Percentiles rank a stretch among this genome's conserved stretches.
These are phyloP conservation scores for Emydoidea blandingii DNA, from an alignment of 2,797 vertebrate genomes.

Conservation along the genomic window DNA sequence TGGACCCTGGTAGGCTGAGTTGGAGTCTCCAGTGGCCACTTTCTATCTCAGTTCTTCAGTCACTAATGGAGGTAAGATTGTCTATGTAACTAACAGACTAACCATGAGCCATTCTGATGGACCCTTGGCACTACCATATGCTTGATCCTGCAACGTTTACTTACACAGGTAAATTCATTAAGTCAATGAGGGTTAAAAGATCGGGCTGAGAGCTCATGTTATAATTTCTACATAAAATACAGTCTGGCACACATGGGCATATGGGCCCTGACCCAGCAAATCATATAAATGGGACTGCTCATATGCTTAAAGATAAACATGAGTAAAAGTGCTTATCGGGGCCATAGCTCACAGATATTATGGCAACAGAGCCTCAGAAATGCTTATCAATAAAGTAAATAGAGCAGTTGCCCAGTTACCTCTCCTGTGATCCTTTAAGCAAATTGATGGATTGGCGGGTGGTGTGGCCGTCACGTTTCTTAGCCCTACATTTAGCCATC, in stretches of 20 bases:
- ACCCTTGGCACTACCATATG: not conserved
- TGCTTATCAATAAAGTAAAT: not conserved
- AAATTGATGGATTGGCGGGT: not conserved
- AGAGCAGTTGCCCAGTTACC: rapidly evolving
- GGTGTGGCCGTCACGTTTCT: not conserved
- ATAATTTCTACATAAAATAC: not conserved
- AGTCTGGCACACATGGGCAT: rapidly evolving
- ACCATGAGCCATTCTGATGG: not conserved
- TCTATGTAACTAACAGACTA: rapidly evolving
- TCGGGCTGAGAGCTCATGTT: not conserved
- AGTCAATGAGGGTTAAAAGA: not conserved
- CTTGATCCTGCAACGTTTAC: not conserved
- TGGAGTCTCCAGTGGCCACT: not conserved
- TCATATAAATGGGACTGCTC: rapidly evolving
- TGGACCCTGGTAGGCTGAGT: too few relatives aligned
- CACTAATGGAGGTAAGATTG: not conserved
- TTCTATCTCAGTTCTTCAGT: not conserved
- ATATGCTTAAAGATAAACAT: not conserved
- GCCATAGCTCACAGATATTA: not conserved
- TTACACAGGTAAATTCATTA: not conserved
- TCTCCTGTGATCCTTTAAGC: not conserved
- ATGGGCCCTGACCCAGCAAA: not conserved
- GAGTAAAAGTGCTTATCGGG: not conserved
- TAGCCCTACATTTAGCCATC: not conserved
- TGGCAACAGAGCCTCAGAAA: not conserved